These are phyloP conservation scores for Willowsia nigromaculata DNA, from an alignment of 2,888 invertebrate species.

Conservation along the genomic window DNA sequence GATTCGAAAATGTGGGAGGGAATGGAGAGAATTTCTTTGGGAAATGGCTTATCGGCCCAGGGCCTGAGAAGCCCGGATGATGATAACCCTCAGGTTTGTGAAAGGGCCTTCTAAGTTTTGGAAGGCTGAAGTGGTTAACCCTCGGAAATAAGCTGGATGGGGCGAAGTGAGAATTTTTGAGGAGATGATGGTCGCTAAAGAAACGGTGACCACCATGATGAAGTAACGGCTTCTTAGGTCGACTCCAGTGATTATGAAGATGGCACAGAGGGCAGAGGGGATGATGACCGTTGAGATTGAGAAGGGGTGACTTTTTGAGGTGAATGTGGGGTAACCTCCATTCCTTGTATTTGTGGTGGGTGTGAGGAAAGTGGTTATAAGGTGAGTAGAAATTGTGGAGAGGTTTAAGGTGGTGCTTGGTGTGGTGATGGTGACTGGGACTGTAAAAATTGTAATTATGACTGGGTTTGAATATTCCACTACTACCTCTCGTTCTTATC, in stretches of 20 bases:
- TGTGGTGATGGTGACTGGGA: conserved; percentile 1
- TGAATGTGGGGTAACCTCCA: no score
- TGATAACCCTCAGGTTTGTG: not conserved
- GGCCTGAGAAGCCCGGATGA: not conserved
- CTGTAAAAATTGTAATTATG: not conserved
- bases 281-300: conserved; percentile 7
- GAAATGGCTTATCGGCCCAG: not conserved
- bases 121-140: not conserved
- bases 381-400: not conserved
- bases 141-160: not conserved
- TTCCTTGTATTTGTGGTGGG: not conserved
- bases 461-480: not conserved
- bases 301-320: not conserved
- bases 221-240: not conserved
- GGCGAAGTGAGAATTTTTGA: not conserved
- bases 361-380: not conserved
- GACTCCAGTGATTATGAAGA: not conserved
- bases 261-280: conserved; percentile 53
- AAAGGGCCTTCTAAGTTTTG: not conserved
- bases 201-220: not conserved
- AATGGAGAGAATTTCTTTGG: not conserved
- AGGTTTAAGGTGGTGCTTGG: not conserved
- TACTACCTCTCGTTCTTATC: not conserved
- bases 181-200: not conserved
- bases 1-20: no score